These are phyloP conservation scores for Venusia cambrica DNA, from an alignment of 2,888 invertebrate species.

Conservation along the genomic window DNA sequence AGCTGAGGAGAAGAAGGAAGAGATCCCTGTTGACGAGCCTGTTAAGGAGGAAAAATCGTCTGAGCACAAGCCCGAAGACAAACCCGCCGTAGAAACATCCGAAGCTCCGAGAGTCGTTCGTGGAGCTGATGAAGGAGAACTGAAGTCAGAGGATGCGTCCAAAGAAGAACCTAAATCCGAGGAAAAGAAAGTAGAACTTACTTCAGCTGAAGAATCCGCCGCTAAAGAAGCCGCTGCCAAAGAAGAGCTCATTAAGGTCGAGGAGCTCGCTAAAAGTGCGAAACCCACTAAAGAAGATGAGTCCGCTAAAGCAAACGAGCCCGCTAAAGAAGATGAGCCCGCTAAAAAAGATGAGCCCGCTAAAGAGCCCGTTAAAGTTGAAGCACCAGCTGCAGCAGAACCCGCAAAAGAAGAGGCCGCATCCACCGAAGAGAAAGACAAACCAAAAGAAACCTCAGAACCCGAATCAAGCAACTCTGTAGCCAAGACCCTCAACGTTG, in stretches of 20 bases:
- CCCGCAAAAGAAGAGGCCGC: conserved; percentile 33
- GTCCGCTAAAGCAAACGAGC: background rate
- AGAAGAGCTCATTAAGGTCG: conserved; percentile 3
- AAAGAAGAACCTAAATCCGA: conserved; percentile 31
- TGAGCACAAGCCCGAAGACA: conserved; percentile 12
- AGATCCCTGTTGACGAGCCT: conserved; percentile 14
- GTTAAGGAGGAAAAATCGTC: conserved; percentile 28
- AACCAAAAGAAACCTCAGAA: conserved; percentile 5
- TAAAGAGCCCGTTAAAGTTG: conserved; percentile 21
- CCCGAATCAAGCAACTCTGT: conserved; percentile 1
- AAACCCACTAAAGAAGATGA: conserved; percentile 11
- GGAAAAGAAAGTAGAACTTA: conserved; percentile 14
- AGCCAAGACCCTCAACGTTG: background rate
- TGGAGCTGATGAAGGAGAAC: conserved; percentile 53
- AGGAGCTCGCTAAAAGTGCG: conserved; percentile 6
- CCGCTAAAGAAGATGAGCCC: conserved; percentile 1
- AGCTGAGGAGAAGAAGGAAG: conserved; percentile 29
- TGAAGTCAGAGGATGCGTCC: background rate
- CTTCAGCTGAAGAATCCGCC: conserved; percentile 5
- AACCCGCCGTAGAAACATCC: conserved; percentile 37
- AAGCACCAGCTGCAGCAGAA: conserved; percentile 27
- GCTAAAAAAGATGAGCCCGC: conserved; percentile 16
- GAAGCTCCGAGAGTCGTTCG: conserved; percentile 48
- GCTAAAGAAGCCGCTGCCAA: conserved; percentile 5
- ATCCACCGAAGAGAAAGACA: conserved; percentile 13